Conservation (phyloP, 1,140 invertebrate species). For the Drosophila lacteicornis region DNA sequence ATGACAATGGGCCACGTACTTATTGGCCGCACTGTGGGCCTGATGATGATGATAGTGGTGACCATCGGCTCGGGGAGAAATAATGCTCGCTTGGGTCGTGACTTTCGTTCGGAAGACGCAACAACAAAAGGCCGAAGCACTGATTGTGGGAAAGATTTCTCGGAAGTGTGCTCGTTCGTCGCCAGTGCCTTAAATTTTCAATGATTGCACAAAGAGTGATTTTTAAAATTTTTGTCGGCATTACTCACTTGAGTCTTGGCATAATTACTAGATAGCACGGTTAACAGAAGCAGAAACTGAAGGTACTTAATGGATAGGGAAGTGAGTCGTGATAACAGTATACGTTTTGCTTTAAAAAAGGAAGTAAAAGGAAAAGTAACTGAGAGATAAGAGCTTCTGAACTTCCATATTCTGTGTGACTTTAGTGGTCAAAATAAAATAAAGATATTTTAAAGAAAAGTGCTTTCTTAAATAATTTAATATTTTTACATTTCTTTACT, state of each 20-base stretch:
- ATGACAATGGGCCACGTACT: conserved; percentile 50
- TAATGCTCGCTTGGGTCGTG: conserved; percentile 34
- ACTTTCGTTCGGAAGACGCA: conserved; percentile 17
- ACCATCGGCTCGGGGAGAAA: conserved; percentile 12
- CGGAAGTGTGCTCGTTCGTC: neutral
- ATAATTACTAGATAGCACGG: conserved; percentile 15
- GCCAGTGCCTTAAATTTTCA: conserved; percentile 11
- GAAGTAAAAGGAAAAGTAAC: neutral
- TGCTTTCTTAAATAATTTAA: neutral
- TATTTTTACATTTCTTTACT: neutral
- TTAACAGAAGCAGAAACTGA: neutral
- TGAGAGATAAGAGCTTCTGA: neutral
- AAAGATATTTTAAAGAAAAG: too few relatives aligned
- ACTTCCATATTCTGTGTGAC: too few relatives aligned
- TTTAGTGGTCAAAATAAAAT: too few relatives aligned
- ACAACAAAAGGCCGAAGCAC: conserved; percentile 15
- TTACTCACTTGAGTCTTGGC: conserved; percentile 19
- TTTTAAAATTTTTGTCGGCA: conserved; percentile 2
- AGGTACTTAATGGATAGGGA: conserved; percentile 6
- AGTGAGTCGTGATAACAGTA: neutral
- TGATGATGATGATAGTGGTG: conserved; percentile 32
- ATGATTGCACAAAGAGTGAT: conserved; percentile 10
- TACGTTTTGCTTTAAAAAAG: neutral
- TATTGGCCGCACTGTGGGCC: conserved; percentile 18
- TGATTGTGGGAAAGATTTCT: conserved; percentile 47